Evolutionary conservation across 1,140 invertebrate species (phyloP), one percentile per base, ranked within the genome.

Genomic region (Ridgeia piscesae): DNA sequence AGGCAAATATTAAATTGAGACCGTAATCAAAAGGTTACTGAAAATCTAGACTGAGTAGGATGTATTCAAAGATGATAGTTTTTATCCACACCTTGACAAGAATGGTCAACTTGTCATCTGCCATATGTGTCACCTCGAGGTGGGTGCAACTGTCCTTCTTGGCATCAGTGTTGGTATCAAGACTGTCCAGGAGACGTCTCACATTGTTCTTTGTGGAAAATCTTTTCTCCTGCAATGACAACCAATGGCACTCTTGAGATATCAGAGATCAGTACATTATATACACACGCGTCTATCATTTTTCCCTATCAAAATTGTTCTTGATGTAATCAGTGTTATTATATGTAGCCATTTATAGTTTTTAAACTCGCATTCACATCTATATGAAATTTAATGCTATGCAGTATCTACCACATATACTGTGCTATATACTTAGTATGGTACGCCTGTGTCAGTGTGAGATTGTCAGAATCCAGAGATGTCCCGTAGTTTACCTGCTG

Each of bases 141-240:
- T 42, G 35, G 6, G 11, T 92, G n/a, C 11, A 21, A 33, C 35
- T 92, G 58, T 33, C 50, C 33, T 35, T 58, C 6, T 33, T 92
- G 35, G 35, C 31, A 31, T 8, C 34, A 33, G 92, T 91, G 34
- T 91, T 91, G 21, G 33, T 50, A 14, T 94, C 93, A 88, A 95
- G 92, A 35, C 94, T 58, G 89, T 92, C 90, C 50, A 95, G 89
- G 35, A 94, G 93, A 50, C 92, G 92, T 88, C 94, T 92, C 21
- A 95, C 91, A 91, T 94, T 95, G 35, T 92, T 93, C 90, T 94
- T 93, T 14, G 95, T 95, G 88, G 94, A 77, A 93, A 95, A 95
- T 21, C 94, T 92, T 91, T 94, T 94, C 91, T 94, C 94, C 95
- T 95, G 94, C 21, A 94, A 94, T n/a, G 27, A 31, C 58, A 77